Evolutionary conservation across 2,113 vertebrate genomes (phyloP).

Genomic region (Phalacrocorax carbo): DNA sequence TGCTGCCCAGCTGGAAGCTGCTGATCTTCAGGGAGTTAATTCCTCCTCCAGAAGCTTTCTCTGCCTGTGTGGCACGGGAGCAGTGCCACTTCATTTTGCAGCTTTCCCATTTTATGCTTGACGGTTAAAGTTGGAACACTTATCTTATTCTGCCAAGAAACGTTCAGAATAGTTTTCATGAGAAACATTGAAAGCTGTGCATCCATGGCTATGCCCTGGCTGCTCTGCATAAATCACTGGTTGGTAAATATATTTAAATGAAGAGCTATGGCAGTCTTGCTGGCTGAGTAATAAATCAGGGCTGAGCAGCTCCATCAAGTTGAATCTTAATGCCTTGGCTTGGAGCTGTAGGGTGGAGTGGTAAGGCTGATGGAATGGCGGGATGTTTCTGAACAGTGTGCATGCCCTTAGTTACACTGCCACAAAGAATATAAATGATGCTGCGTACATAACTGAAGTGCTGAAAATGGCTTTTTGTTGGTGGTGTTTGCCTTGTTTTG

Average conservation of each 20-base stretch:
- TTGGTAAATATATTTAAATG: conserved; percentile 13
- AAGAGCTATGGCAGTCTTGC: background rate
- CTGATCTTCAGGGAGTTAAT: background rate
- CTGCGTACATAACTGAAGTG: background rate
- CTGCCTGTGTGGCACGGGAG: background rate
- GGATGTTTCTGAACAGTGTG: conserved; percentile 46
- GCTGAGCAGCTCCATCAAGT: background rate
- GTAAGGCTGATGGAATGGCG: background rate
- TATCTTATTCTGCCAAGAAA: background rate
- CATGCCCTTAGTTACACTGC: conserved; percentile 43
- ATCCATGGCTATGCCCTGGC: background rate
- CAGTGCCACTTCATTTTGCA: background rate
- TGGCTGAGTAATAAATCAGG: conserved; percentile 11
- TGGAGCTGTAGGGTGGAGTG: conserved; percentile 1
- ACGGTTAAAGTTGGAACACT: background rate
- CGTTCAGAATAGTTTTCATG: background rate
- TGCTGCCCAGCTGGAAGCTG: background rate
- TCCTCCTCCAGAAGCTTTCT: background rate
- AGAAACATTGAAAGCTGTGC: background rate
- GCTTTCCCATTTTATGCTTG: conserved; percentile 3
- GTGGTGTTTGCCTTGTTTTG: background rate
- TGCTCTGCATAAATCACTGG: background rate
- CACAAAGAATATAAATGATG: conserved; percentile 16
- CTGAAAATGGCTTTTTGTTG: conserved; percentile 32
- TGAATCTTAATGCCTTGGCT: conserved; percentile 43